Evolutionary conservation across 2,888 invertebrate genomes (phyloP).

Genomic region (Synergus itoensis): DNA sequence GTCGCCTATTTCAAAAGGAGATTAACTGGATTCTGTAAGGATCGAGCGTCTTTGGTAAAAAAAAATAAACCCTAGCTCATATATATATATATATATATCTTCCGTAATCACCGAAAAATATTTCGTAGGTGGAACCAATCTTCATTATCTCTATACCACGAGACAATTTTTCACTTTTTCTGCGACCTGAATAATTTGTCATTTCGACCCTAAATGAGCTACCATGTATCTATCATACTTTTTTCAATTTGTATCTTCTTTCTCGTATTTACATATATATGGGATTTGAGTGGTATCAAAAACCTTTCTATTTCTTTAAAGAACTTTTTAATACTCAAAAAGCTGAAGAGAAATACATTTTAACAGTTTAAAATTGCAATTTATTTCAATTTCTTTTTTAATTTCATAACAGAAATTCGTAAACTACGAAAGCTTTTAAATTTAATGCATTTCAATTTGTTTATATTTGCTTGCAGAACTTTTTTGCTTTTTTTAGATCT

Average conservation of each 20-base stretch:
- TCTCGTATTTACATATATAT: too few species aligned
- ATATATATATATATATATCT: neutral
- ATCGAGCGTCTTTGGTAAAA: neutral
- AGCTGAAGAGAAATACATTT: too few species aligned
- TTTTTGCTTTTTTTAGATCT: neutral
- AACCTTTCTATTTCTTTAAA: too few species aligned
- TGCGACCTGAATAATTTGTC: neutral
- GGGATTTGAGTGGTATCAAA: too few species aligned
- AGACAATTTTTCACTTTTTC: neutral
- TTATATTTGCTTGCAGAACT: too few species aligned
- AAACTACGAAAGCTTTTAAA: too few species aligned
- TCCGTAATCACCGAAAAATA: neutral
- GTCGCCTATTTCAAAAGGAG: conserved; percentile 13
- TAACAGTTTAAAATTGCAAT: too few species aligned
- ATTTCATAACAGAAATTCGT: too few species aligned
- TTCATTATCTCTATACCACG: neutral
- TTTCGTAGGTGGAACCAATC: neutral
- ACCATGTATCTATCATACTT: neutral
- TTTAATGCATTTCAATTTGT: too few species aligned
- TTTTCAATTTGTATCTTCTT: neutral
- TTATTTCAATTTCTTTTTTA: too few species aligned
- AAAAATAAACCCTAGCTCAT: neutral
- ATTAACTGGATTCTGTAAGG: conserved; percentile 34
- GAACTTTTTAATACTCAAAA: too few species aligned
- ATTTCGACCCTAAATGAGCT: neutral